Evolutionary conservation across 2,797 vertebrate genomes (phyloP), one percentile per base, ranked within the genome.

Genomic region (Eospalax fontanierii): DNA sequence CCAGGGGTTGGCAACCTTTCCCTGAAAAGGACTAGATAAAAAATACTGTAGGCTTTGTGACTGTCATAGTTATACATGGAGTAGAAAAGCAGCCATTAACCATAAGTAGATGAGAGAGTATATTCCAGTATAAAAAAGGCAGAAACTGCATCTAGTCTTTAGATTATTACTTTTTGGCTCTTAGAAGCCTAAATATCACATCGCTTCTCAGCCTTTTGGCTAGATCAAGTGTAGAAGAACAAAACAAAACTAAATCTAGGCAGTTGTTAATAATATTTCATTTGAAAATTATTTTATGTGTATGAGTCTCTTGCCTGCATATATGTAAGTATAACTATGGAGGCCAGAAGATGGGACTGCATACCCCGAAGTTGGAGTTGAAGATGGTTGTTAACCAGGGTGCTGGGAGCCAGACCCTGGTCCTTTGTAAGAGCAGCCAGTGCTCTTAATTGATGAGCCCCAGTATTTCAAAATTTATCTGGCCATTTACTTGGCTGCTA

Each of bases 251-350:
- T 6, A 46, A 76, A 38, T 46, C 35, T 50, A 40, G 81, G 10
- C 57, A 50, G 35, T 78, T 50, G 26, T 81, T 76, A 90, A 50
- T 28, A 93, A 50, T 84, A 43, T 87, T 91, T 70, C 35, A n/a
- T 6, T 46, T 46, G 11, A 46, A 46, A 46, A 46, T 46, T n/a
- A 46, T 46, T 46, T 46, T 46, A 46, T 46, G 11, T 46, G 46
- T 46, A 46, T 46, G 46, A 5, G 46, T 46, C 46, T 46, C 46
- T 46, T 46, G 46, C 46, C 46, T 46, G 46, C 46, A 46, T 46
- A 46, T 46, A 46, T 6, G 46, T 46, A 46, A 46, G 46, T 46
- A 11, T 46, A 46, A 5, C 46, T 11, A 46, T 46, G 46, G 46
- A 46, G 11, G 46, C 46, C 46, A 46, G 46, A 46, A 46, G 46